A percentile compares a stretch with the other conserved stretches of the same genome.
Conservation (phyloP, 2,888 invertebrate genomes). For the Fragum fragum region DNA sequence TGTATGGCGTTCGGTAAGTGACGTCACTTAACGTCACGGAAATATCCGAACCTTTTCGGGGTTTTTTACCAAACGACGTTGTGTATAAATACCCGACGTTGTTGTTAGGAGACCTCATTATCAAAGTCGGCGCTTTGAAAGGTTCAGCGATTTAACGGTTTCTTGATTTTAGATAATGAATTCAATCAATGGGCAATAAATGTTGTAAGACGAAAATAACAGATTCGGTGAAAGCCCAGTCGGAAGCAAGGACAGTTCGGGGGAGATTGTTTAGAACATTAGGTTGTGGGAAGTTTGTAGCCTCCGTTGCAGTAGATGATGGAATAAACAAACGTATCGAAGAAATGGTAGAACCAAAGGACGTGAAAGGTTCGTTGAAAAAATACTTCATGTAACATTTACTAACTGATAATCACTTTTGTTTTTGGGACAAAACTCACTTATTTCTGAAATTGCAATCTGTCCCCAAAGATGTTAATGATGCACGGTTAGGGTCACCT, state of each 20-base stretch:
- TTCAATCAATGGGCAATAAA: constrained; percentile 2
- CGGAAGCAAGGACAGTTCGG: neutral
- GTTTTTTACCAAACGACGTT: neutral
- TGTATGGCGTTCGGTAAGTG: too few species aligned
- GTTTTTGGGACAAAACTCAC: too few species aligned
- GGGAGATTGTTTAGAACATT: neutral
- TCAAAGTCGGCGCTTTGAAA: neutral
- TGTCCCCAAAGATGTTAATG: too few species aligned
- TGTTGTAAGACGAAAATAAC: neutral
- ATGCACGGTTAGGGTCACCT: too few species aligned
- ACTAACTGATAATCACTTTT: too few species aligned
- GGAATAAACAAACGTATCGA: neutral
- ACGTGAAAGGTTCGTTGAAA: neutral
- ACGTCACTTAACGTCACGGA: constrained; percentile 18
- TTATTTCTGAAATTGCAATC: too few species aligned
- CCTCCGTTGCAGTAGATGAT: neutral
- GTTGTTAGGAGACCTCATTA: neutral
- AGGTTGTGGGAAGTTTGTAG: constrained; percentile 13
- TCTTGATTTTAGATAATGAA: neutral
- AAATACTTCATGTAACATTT: too few species aligned
- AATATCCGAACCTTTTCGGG: neutral
- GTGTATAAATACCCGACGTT: neutral
- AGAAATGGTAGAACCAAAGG: neutral
- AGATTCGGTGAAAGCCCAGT: neutral
- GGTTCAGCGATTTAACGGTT: neutral